Conservation (phyloP, 2,113 vertebrate species). For the Rhegmatorhina hoffmannsi region DNA sequence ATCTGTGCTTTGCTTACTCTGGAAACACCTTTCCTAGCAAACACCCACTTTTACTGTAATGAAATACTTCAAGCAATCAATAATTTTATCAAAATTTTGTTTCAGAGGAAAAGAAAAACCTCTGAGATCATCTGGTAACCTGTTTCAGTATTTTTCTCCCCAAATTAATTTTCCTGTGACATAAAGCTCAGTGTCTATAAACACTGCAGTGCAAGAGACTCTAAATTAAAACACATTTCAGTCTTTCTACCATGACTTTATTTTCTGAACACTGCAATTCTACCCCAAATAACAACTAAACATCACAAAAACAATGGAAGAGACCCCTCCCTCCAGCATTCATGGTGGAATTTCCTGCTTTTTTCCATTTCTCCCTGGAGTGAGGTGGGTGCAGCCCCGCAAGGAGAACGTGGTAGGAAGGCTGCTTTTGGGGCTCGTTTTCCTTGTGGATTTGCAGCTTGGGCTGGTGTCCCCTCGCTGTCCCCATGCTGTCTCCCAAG, state of each 20-base stretch:
- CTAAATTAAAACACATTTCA: not conserved
- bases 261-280: not conserved
- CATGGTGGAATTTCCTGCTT: not conserved
- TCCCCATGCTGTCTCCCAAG: not conserved
- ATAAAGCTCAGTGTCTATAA: not conserved
- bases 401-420: not conserved
- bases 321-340: not conserved
- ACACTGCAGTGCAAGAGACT: not conserved
- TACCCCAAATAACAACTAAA: not conserved
- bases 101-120: not conserved
- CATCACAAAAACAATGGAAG: not conserved
- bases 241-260: not conserved
- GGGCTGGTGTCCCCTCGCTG: rapidly evolving
- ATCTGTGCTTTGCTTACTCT: not conserved
- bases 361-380: not conserved
- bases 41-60: not conserved
- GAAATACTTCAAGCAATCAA: not conserved
- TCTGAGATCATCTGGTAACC: not conserved
- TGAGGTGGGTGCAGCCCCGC: not conserved
- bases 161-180: not conserved
- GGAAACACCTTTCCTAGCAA: not conserved
- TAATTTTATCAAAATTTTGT: not conserved
- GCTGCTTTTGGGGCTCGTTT: not conserved
- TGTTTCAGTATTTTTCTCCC: not conserved
- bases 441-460: not conserved